Conservation (phyloP, 2,113 vertebrate species). For the Mionectes macconnelli region DNA sequence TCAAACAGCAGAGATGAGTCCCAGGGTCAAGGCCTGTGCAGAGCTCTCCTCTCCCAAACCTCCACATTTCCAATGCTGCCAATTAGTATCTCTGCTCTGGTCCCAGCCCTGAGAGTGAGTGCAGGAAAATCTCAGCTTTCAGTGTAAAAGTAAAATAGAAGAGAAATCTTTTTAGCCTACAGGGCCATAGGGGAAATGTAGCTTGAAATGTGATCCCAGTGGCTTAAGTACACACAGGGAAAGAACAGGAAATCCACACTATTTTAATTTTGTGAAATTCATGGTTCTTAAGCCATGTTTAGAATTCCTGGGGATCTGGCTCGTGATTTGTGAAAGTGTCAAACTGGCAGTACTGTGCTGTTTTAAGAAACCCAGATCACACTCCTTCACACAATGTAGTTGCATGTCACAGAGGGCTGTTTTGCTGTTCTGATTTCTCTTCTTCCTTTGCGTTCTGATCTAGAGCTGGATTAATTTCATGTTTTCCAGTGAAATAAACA, state of each 20-base stretch:
- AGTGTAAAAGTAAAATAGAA: neutral
- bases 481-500: neutral
- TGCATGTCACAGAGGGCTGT: neutral
- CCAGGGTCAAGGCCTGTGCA: neutral
- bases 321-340: neutral
- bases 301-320: constrained; percentile 21
- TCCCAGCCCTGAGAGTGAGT: neutral
- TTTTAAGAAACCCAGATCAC: constrained; percentile 20
- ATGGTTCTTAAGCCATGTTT: constrained; percentile 30
- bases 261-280: constrained; percentile 48
- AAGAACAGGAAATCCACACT: constrained; percentile 40
- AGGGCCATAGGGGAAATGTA: neutral
- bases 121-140: neutral
- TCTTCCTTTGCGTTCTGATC: neutral
- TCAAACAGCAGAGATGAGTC: neutral
- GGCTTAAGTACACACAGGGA: neutral
- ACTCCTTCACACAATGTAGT: neutral
- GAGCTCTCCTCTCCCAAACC: neutral
- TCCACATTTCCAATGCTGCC: neutral
- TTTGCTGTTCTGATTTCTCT: neutral
- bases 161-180: neutral
- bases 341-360: neutral
- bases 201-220: constrained; percentile 14
- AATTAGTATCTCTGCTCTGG: neutral
- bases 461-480: neutral